Base-by-base conservation (phyloP, 2,888 invertebrate genomes). In the Rhaphigaster nebulosa region DNA sequence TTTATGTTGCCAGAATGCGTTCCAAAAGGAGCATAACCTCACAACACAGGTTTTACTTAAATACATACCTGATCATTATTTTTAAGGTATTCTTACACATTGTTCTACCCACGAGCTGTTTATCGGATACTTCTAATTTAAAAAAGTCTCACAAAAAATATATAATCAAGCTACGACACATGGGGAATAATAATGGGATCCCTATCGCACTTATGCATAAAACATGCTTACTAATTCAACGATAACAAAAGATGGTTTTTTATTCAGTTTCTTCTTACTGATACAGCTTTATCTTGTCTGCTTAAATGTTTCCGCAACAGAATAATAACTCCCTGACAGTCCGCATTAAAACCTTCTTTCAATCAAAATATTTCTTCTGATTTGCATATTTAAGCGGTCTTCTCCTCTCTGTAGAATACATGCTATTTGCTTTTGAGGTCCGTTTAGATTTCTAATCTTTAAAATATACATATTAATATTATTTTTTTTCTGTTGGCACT, bases 131-230 rank as follows among this genome's bases (percentile, higher is more conserved):
- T 45, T 84, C 45, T 84, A 84, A 84, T 45, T 45, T 45, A 84
- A 84, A 84, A 84, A 84, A 84, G 45, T 18, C 84, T 45, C 84
- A 50, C 45, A 84, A 50, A 84, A 84, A 84, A 84, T 76, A 84
- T 84, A 84, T 84, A 84, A 84, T 84, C 45, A 84, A 45, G 84
- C 45, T 18, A 15, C 0, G 84, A 84, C 84, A 84, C 84, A 84
- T 38, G 84, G 15, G 84, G 84, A 84, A 84, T 84, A 84, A 84
- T 84, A 84, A 84, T 84, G 84, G 45, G 41, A 45, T 38, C 84
- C 84, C 84, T 84, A 84, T 84, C 84, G 84, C n/a, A 45, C 45
- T 84, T 84, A 84, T 84, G 84, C 84, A 84, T 84, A 84, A 84
- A 84, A 84, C 84, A 84, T 84, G 45, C 26, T 84, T 84, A 84